phyloP scores from a whole-genome alignment of 2,888 invertebrate genomes.

The Toxonevra muliebris region DNA sequence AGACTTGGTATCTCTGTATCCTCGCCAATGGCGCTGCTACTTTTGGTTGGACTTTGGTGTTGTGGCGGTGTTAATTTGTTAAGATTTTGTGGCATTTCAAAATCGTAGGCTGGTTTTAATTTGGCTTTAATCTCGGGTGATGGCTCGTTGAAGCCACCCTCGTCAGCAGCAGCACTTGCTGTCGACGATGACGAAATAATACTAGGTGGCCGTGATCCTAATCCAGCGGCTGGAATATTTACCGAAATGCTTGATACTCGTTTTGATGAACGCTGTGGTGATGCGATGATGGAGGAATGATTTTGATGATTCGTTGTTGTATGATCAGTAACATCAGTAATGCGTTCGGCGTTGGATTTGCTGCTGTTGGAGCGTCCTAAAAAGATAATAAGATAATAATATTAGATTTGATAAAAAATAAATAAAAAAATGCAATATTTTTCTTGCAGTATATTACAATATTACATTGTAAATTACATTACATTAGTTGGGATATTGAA shows the following conservation, averaged over 20 bases:
- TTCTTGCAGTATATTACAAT: too few species aligned
- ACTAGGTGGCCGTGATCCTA: slow-evolving; percentile 73
- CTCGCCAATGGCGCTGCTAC: slow-evolving; percentile 29
- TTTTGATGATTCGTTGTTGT: slow-evolving; percentile 30
- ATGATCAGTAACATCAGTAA: slow-evolving; percentile 32
- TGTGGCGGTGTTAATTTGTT: slow-evolving; percentile 20
- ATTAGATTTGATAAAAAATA: too few species aligned
- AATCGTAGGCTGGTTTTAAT: slow-evolving; percentile 59
- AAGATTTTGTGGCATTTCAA: slow-evolving; percentile 43
- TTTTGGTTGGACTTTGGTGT: slow-evolving; percentile 16
- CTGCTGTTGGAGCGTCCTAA: slow-evolving; percentile 50
- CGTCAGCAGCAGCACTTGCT: slow-evolving; percentile 71
- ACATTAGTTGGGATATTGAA: too few species aligned
- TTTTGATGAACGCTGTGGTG: slow-evolving; percentile 62
- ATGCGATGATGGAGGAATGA: slow-evolving; percentile 42
- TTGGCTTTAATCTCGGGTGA: slow-evolving; percentile 76
- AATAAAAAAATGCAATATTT: too few species aligned
- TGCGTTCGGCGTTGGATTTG: slow-evolving; percentile 39
- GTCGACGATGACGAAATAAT: slow-evolving; percentile 72
- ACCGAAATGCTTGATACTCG: slow-evolving; percentile 71
- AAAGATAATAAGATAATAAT: slow-evolving; percentile 31
- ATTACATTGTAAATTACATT: too few species aligned
- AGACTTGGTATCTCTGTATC: slow-evolving; percentile 54
- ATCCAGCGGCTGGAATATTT: slow-evolving; percentile 72
- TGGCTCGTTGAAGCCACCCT: slow-evolving; percentile 78